A percentile compares a stretch with the other conserved stretches of the same genome.
phyloP scores from a whole-genome alignment of 2,888 invertebrate species.

The Papilio demoleus region DNA sequence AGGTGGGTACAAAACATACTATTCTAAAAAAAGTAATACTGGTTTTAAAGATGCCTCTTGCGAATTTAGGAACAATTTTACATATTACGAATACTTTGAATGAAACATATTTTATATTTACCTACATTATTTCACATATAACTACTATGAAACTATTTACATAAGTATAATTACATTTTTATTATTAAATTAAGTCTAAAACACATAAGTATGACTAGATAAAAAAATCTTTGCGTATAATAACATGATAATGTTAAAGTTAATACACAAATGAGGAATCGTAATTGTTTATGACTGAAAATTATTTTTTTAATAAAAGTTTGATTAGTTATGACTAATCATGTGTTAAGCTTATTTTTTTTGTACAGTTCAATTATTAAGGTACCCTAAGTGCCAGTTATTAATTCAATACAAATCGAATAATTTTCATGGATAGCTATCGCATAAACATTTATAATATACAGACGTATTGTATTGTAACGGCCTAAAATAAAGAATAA shows the following conservation, averaged over 20 bases:
- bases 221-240: neutral
- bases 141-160: neutral
- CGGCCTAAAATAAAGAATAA: conserved; percentile 44
- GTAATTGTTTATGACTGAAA: too few species aligned
- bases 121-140: too few species aligned
- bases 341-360: neutral
- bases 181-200: neutral
- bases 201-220: conserved; percentile 30
- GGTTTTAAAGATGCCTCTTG: conserved; percentile 34
- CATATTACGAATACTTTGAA: conserved; percentile 1
- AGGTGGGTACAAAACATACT: conserved; percentile 27
- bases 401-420: conserved; percentile 3
- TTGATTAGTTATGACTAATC: neutral
- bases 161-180: neutral
- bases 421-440: conserved; percentile 24
- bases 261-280: neutral
- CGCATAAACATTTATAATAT: conserved; percentile 29
- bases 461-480: conserved; percentile 41
- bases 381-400: neutral
- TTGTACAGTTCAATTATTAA: conserved; percentile 13
- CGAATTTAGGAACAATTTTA: conserved; percentile 26
- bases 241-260: neutral
- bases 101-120: neutral
- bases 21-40: conserved; percentile 37
- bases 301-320: too few species aligned